Conservation (phyloP, 2,888 invertebrate genomes). For the Saturnia pavonia region DNA sequence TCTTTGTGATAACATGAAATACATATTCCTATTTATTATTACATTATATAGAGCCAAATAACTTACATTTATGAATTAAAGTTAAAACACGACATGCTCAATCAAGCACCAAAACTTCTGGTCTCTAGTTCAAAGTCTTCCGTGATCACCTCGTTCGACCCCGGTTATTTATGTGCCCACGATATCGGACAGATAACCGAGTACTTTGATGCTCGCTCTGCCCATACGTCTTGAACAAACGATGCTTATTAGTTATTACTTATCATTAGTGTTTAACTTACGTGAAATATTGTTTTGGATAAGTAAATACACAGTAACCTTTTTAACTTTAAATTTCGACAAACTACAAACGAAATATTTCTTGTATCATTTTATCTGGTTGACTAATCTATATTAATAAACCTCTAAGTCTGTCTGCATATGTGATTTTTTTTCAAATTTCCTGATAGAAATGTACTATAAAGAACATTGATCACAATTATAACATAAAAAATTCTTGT, state of each 20-base stretch:
- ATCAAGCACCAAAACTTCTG: slow-evolving; percentile 4
- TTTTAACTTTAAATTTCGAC: neutral
- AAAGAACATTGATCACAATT: no score
- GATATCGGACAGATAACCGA: slow-evolving; percentile 27
- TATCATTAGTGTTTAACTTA: slow-evolving; percentile 12
- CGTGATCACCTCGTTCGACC: slow-evolving; percentile 21
- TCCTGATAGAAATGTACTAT: no score
- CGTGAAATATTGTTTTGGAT: neutral
- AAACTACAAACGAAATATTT: neutral
- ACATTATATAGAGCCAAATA: no score
- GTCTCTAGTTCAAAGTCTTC: slow-evolving; percentile 16
- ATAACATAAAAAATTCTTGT: no score
- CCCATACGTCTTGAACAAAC: slow-evolving; percentile 33
- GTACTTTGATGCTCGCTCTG: slow-evolving; percentile 33
- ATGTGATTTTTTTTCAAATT: no score
- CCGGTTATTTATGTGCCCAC: slow-evolving; percentile 33
- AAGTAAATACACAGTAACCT: neutral
- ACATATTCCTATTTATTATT: no score
- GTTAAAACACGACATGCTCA: neutral
- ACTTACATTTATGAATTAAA: neutral
- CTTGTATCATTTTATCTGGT: neutral
- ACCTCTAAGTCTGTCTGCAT: no score
- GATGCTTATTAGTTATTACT: slow-evolving; percentile 31
- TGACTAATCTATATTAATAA: neutral
- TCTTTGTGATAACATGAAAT: no score